Conservation (phyloP, 1,140 invertebrate genomes). For the Platorchestia sp. region DNA sequence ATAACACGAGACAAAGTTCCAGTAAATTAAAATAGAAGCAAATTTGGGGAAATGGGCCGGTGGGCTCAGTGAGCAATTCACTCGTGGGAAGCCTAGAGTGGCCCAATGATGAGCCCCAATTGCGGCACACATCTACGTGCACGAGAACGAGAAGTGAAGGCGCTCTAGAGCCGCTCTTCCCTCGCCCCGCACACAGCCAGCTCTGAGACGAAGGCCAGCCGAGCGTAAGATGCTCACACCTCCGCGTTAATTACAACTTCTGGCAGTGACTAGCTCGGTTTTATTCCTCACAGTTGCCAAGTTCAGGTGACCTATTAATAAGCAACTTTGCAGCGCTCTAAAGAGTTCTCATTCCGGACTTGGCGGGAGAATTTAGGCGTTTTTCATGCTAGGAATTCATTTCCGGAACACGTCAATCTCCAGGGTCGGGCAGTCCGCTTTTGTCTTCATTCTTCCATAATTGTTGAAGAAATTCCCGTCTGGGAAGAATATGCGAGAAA, state of each 20-base stretch:
- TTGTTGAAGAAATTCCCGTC: neutral
- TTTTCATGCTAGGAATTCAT: neutral
- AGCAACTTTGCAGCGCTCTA: neutral
- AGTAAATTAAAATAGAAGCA: too few relatives aligned
- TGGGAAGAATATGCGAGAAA: neutral
- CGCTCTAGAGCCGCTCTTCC: too few relatives aligned
- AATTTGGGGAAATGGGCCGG: too few relatives aligned
- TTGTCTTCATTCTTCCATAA: neutral
- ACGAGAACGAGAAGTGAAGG: too few relatives aligned
- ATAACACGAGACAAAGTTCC: too few relatives aligned
- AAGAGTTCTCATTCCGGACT: neutral
- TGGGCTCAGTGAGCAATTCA: too few relatives aligned
- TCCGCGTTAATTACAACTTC: neutral
- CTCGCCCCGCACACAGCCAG: too few relatives aligned
- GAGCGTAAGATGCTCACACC: too few relatives aligned
- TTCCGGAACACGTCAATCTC: neutral
- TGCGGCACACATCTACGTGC: too few relatives aligned
- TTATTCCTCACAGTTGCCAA: neutral
- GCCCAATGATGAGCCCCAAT: too few relatives aligned
- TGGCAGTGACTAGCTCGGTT: neutral
- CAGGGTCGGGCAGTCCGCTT: neutral
- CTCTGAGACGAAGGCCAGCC: too few relatives aligned
- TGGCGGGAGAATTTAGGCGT: neutral
- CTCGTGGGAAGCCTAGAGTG: too few relatives aligned
- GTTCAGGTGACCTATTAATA: neutral